Conservation (phyloP, 2,888 invertebrate genomes). For the Xestia xanthographa region DNA sequence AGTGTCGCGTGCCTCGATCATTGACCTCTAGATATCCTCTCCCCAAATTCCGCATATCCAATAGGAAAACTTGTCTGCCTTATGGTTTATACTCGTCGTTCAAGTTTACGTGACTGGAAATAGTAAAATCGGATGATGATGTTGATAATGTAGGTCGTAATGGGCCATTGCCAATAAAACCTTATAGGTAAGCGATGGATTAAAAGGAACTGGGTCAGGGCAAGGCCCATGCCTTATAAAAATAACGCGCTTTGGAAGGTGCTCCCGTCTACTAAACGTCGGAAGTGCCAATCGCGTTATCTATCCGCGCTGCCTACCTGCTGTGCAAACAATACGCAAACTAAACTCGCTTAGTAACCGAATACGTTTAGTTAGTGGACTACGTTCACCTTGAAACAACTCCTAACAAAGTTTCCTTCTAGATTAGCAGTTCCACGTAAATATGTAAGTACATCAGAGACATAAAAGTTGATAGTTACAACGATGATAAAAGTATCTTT, state of each 20-base stretch:
- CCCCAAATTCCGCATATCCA: constrained; percentile 73
- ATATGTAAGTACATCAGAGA: constrained; percentile 56
- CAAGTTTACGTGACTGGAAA: constrained; percentile 90
- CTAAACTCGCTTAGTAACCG: constrained; percentile 60
- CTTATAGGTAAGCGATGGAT: constrained; percentile 91
- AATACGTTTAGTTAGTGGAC: constrained; percentile 59
- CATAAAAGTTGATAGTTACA: constrained; percentile 57
- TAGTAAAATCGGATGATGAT: constrained; percentile 91
- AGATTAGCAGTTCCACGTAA: constrained; percentile 57
- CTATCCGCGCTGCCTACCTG: constrained; percentile 72
- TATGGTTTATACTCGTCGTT: constrained; percentile 88
- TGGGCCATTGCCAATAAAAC: constrained; percentile 90
- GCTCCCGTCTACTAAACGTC: constrained; percentile 75
- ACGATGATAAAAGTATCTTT: constrained; percentile 53
- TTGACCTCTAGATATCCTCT: constrained; percentile 66
- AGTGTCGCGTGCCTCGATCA: constrained; percentile 67
- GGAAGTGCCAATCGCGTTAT: constrained; percentile 78
- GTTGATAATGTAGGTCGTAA: constrained; percentile 91
- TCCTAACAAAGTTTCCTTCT: constrained; percentile 55
- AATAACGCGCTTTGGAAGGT: constrained; percentile 82
- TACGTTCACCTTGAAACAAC: constrained; percentile 60
- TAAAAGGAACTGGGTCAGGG: constrained; percentile 89
- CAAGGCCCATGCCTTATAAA: constrained; percentile 86
- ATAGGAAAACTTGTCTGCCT: constrained; percentile 74
- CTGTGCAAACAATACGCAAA: constrained; percentile 71